phyloP scores from a whole-genome alignment of 2,888 invertebrate species.

The Campoplex capitator region DNA sequence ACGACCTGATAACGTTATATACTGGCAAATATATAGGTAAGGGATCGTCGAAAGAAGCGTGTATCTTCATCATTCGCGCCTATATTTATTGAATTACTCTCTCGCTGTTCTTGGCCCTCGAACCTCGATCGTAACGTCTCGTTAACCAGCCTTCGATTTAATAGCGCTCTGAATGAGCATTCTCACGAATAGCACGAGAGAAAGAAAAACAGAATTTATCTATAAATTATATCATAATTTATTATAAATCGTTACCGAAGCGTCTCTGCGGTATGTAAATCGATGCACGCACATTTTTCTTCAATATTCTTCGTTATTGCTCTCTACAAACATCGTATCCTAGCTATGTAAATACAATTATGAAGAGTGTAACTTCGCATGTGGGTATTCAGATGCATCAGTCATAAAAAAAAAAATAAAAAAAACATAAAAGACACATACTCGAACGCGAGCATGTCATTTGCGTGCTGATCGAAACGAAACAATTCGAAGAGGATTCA shows the following conservation, averaged over 20 bases:
- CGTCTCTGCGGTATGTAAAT: not conserved
- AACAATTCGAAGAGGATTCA: slow-evolving; percentile 15
- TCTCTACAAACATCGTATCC: no score
- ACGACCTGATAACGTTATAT: no score
- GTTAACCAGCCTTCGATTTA: slow-evolving; percentile 67
- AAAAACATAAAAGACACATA: not conserved
- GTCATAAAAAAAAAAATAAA: not conserved
- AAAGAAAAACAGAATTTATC: no score
- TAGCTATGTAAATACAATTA: not conserved
- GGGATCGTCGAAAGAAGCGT: not conserved
- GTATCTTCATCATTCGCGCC: slow-evolving; percentile 22
- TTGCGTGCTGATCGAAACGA: slow-evolving; percentile 28
- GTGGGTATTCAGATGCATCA: slow-evolving; percentile 26
- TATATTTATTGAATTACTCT: slow-evolving; percentile 53
- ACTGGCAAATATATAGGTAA: not conserved
- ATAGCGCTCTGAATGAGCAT: slow-evolving; percentile 39
- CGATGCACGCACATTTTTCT: no score
- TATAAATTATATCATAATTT: not conserved
- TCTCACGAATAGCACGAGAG: no score
- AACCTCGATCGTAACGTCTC: slow-evolving; percentile 55
- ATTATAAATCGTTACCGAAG: no score
- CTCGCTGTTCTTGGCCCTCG: slow-evolving; percentile 38
- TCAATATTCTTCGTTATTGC: no score
- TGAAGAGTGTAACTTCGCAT: slow-evolving; percentile 26
- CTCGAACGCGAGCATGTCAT: slow-evolving; percentile 57